These are phyloP conservation scores for Heliangelus exortis DNA, from an alignment of 2,797 vertebrate species.

Conservation along the genomic window DNA sequence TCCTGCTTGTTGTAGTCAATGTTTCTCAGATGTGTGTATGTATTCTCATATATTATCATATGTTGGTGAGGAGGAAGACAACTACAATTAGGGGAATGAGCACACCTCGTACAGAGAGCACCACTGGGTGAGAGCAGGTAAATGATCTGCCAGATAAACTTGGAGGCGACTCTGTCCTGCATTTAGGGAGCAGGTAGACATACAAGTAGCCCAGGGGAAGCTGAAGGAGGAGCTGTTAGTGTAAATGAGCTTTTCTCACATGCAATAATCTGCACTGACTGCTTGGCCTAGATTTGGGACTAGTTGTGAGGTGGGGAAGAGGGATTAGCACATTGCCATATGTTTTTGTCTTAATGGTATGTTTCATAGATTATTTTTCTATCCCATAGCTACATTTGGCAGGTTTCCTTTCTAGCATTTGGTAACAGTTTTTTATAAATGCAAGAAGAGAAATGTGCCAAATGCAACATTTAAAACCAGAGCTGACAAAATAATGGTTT, in stretches of 20 bases:
- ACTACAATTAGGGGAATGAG: too few species aligned
- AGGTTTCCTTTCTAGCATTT: slow-evolving; percentile 81
- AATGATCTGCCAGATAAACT: slow-evolving; percentile 4
- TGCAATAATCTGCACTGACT: slow-evolving; percentile 60
- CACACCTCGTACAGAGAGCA: too few species aligned
- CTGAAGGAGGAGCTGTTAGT: slow-evolving; percentile 48
- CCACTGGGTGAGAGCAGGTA: background rate
- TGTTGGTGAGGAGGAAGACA: too few species aligned
- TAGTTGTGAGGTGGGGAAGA: slow-evolving; percentile 67
- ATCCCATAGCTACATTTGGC: slow-evolving; percentile 79
- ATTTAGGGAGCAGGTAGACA: background rate
- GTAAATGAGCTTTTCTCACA: slow-evolving; percentile 44
- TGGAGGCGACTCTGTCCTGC: background rate
- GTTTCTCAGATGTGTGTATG: too few species aligned
- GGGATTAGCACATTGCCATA: slow-evolving; percentile 76
- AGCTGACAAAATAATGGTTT: background rate
- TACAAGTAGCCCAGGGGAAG: slow-evolving; percentile 16
- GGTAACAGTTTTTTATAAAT: slow-evolving; percentile 81
- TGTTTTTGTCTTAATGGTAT: slow-evolving; percentile 77
- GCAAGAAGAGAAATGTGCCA: slow-evolving; percentile 74
- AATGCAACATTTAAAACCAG: slow-evolving; percentile 65
- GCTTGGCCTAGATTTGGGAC: slow-evolving; percentile 65
- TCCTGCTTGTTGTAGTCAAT: too few species aligned
- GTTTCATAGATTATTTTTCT: slow-evolving; percentile 68
- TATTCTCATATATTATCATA: too few species aligned